Base-by-base conservation (phyloP, 2,888 invertebrate species). In the Eilema griseolum region DNA sequence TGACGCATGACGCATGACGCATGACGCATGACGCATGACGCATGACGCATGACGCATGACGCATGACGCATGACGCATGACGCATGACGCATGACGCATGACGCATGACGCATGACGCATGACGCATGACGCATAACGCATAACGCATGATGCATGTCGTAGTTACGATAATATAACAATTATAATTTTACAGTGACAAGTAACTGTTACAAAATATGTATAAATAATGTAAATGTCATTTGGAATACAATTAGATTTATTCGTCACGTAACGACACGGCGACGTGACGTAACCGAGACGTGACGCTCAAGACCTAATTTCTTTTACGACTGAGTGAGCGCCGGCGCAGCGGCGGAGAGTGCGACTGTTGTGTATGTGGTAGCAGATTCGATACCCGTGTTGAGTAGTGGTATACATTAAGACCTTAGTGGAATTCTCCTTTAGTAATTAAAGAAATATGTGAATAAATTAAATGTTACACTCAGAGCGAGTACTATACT, bases 221-320 rank as follows among this genome's bases (percentile, higher is more conserved):
- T 41, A 52, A 60, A 70, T 70, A 66, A 66, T 57, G 41, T 26
- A 61, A 33, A 70, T 70, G 46, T 52, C 61, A 41, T 72, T 74
- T 70, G 70, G 74, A 74, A 78, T 74, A 79, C 70, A 77, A 76
- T 79, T 68, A 74, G 26, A 52, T 41, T 66, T 66, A 66, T 66
- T 11, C 56, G 56, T 24, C 78, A 79, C 80, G 78, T 78, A 76
- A 67, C 41, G 33, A 66, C 70, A 65, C 78, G 67, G 79, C 65
- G 66, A 75, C 46, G 37, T 79, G 64, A 65, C 60, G 60, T 65
- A 69, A 69, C 61, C 24, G 65, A 52, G 46, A 65, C 64, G 64
- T 69, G 69, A 69, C 57, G 33, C 26, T 33, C n/a, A 28, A 41
- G 67, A 67, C 67, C 67, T 59, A 59, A 41, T 66, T 64, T 52